phyloP scores from a whole-genome alignment of 2,797 vertebrate species.

The Glyptemys insculpta region DNA sequence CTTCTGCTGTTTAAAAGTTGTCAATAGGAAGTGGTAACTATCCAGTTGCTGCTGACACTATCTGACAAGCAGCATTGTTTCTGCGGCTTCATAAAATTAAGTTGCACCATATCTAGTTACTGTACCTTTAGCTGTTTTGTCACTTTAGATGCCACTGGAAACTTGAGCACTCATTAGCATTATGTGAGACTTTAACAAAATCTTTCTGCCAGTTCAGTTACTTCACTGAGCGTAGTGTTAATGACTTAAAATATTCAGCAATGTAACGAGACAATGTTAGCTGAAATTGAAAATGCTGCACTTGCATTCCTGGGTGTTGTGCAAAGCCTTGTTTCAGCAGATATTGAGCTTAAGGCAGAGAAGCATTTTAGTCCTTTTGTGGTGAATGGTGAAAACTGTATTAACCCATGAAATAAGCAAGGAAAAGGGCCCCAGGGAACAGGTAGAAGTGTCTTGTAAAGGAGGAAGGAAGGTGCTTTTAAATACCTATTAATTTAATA shows the following conservation, averaged over 20 bases:
- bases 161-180: conserved; percentile 67
- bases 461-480: neutral
- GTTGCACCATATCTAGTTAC: conserved; percentile 20
- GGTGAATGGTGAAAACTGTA: conserved; percentile 39
- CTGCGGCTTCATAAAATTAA: conserved; percentile 41
- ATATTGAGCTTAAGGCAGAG: conserved; percentile 63
- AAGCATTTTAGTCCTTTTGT: conserved; percentile 51
- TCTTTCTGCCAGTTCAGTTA: conserved; percentile 66
- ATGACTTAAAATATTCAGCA: conserved; percentile 77
- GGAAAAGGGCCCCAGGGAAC: conserved; percentile 12
- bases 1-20: neutral
- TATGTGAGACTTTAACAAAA: conserved; percentile 74
- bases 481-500: conserved; percentile 8
- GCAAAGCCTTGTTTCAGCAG: conserved; percentile 63
- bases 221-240: conserved; percentile 67
- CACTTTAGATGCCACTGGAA: conserved; percentile 45
- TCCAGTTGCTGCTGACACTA: neutral
- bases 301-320: conserved; percentile 55
- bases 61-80: neutral
- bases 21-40: neutral
- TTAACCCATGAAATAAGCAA: conserved; percentile 48
- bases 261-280: conserved; percentile 63
- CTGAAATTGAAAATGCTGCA: conserved; percentile 45
- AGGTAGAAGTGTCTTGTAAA: neutral
- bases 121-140: conserved; percentile 52